Base-by-base conservation (phyloP, 2,113 vertebrate species). In the Sprattus sprattus region DNA sequence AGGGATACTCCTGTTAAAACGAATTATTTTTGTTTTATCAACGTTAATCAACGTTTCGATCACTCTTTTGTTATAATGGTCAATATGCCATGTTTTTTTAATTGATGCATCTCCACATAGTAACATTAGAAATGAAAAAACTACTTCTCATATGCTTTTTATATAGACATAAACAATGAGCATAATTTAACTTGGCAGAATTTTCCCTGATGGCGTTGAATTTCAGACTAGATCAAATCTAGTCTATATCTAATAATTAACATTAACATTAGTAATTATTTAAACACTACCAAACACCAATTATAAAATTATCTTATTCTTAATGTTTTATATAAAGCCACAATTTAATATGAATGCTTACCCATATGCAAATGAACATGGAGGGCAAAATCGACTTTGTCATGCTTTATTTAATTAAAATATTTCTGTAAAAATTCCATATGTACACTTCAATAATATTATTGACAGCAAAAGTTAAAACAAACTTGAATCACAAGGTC, bases 381-480 rank as follows among this genome's bases (percentile, higher is more conserved):
- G n/a, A 71, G 64, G 11, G 7, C 64, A 28, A 28, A 71, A 32
- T 71, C 64, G 64, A 91, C 90, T 87, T 93, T 93, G 85, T 89
- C 95, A 95, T 96, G 95, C 95, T 96, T 96, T 95, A 95, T 95
- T 96, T 95, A 95, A 91, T 91, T 90, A 86, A 95, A 96, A 96
- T 96, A 95, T 92, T 95, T 95, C 91, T 95, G 95, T 95, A 95
- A 92, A 96, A 96, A 95, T 93, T 92, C 92, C 87, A 89, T 95
- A 95, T 95, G 91, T 95, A 94, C 95, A 95, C 93, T 92, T 90
- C 89, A 94, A 95, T 94, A 94, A 95, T 94, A 95, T 94, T 92
- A 94, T 94, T 94, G 92, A 93, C 92, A 92, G 91, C 92, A 91
- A 93, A 94, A 91, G 90, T 94, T 93, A 95, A 95, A 95, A 92